Evolutionary conservation across 2,888 invertebrate species (phyloP), one percentile per base, ranked within the genome.

Genomic region (Scaptomyza caliginosa): DNA sequence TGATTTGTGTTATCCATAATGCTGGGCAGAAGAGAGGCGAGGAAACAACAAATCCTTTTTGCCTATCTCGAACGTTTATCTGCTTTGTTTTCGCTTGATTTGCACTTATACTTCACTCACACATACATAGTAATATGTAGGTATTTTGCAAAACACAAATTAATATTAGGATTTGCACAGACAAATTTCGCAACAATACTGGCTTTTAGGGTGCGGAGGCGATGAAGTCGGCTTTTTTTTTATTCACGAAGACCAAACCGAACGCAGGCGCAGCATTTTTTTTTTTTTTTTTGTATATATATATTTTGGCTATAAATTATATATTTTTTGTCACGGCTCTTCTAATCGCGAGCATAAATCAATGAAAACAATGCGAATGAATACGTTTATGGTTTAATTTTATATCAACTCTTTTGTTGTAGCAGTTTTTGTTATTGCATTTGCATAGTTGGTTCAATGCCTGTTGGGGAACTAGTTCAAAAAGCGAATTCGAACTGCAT

Each of bases 1-100:
- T 72, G 82, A 70, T 75, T 81, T 59, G 70, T 74, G 43, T 68
- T 88, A 88, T 87, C 86, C 86, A 87, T 87, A 50, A 58, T 74
- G 34, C 19, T 28, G 21, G 30, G 24, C 45, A 38, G 16, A 1
- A 8, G n/a, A 13, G 13, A 4, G 16, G 13, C n/a, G 2, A n/a
- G 16, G 3, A 4, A 13, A 11, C 24, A 7, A 21, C 50, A 71
- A 28, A 28, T 28, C 28, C 28, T 65, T 67, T 67, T 59, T 56
- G 42, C 43, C 50, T 48, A 54, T 63, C 59, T 54, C 48, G 43
- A 40, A 60, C 58, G 55, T 39, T 67, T 58, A 67, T 67, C 59
- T 43, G 67, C 49, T 63, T 71, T 70, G 63, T 43, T 43, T 57
- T 57, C 50, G 67, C 65, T 65, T 64, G 65, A 67, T 69, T 74